Base-by-base conservation (phyloP, 2,797 vertebrate species). In the Muscicapa comitata region DNA sequence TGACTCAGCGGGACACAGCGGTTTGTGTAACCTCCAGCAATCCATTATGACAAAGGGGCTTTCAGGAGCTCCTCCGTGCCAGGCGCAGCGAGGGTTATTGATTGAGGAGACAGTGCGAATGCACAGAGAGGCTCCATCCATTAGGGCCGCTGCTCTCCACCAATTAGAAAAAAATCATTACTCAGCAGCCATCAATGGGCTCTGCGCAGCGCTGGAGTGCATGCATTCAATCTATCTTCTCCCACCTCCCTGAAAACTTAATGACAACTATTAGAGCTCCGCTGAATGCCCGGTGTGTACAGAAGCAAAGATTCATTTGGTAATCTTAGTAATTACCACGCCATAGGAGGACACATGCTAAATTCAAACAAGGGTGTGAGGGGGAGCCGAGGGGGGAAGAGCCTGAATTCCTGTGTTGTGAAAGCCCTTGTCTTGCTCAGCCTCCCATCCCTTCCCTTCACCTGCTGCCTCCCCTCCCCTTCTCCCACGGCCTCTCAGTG, bases 151-250 rank as follows among this genome's bases (percentile, higher is more conserved):
- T 94, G 98, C 98, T 98, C 96, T 98, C 98, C 98, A 97, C 97
- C 98, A 98, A 98, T 98, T 98, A 98, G 98, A 98, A 97, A 98
- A 97, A 98, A 98, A 98, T 98, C 98, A 98, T 98, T 98, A 98
- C 97, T 98, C 97, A 98, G 98, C 97, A 98, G 97, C 97, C 97
- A 97, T 98, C 98, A 97, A 97, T 96, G 96, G 97, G 97, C 97
- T 97, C 96, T 95, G 97, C 72, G 80, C 97, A 97, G 97, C 57
- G 90, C 96, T 92, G 96, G 97, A 98, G 98, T 97, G 97, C 97
- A 93, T 90, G 97, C 95, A 95, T 97, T 97, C 97, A 94, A 97
- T 97, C 94, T 88, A 75, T 97, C 96, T 97, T 96, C 95, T 97
- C 97, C 97, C 98, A 98, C 97, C 98, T 97, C 98, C 96, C 95